Evolutionary conservation across 2,797 vertebrate genomes (phyloP).

Genomic region (Syncerus caffer): DNA sequence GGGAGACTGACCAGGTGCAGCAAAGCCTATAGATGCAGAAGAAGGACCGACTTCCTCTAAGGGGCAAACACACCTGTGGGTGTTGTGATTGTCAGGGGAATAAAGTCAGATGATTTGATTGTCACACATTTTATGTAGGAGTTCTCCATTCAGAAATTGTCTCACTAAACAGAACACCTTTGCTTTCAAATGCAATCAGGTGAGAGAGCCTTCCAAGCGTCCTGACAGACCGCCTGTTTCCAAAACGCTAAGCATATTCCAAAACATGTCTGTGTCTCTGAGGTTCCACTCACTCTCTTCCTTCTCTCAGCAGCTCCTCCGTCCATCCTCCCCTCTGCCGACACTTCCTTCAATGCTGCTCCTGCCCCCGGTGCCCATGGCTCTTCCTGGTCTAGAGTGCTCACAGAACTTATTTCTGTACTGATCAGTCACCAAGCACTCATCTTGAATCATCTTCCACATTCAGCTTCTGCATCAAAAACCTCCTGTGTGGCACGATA

Average conservation of each 20-base stretch:
- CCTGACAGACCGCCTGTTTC: background rate
- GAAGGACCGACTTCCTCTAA: background rate
- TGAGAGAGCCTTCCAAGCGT: background rate
- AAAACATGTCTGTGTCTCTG: background rate
- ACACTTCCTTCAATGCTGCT: background rate
- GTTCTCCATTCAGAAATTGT: background rate
- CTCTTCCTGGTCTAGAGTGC: background rate
- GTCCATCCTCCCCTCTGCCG: background rate
- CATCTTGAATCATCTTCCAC: background rate
- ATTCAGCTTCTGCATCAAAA: background rate
- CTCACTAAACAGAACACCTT: background rate
- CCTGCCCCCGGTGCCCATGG: rapidly evolving
- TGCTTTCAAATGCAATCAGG: background rate
- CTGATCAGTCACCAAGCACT: background rate
- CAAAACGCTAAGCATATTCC: background rate
- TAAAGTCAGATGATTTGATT: background rate
- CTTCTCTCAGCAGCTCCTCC: background rate
- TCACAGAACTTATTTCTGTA: background rate
- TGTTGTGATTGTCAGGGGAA: background rate
- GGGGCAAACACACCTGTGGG: background rate
- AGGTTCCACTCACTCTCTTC: background rate
- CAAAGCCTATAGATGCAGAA: background rate
- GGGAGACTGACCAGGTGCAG: background rate
- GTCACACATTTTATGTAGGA: background rate
- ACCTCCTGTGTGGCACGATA: background rate